Evolutionary conservation across 2,797 vertebrate species (phyloP).

Genomic region (Coregonus suidteri): DNA sequence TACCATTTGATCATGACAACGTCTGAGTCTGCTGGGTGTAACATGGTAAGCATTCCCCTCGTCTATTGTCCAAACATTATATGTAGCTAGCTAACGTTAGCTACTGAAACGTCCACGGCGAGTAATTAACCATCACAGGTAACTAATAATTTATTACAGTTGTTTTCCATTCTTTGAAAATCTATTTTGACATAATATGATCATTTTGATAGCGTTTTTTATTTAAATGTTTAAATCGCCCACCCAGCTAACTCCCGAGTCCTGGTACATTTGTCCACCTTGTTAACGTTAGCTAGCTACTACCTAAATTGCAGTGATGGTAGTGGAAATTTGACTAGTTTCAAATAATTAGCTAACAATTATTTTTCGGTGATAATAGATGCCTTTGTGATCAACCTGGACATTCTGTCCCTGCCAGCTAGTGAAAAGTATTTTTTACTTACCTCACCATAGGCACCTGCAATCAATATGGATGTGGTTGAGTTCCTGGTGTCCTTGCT

Average conservation of each 20-base stretch:
- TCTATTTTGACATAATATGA: neutral
- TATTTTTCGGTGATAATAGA: neutral
- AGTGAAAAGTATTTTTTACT: no score
- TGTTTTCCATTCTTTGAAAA: neutral
- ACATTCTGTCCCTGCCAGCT: neutral
- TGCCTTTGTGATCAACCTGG: neutral
- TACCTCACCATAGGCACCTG: neutral
- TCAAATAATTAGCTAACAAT: neutral
- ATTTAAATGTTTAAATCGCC: neutral
- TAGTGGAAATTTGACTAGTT: neutral
- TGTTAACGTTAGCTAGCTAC: neutral
- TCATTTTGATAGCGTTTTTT: neutral
- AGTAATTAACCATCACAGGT: neutral
- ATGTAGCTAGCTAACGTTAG: neutral
- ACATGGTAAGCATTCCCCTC: slow-evolving; percentile 4
- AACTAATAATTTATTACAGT: neutral
- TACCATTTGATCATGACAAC: neutral
- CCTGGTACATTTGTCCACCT: neutral
- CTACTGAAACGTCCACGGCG: neutral
- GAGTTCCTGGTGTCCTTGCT: slow-evolving; percentile 50
- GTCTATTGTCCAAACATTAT: neutral
- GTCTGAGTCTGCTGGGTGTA: neutral
- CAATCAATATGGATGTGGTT: slow-evolving; percentile 17
- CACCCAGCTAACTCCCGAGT: neutral
- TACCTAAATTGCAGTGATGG: neutral